phyloP scores from a whole-genome alignment of 2,888 invertebrate species.

The Protophormia terraenovae region DNA sequence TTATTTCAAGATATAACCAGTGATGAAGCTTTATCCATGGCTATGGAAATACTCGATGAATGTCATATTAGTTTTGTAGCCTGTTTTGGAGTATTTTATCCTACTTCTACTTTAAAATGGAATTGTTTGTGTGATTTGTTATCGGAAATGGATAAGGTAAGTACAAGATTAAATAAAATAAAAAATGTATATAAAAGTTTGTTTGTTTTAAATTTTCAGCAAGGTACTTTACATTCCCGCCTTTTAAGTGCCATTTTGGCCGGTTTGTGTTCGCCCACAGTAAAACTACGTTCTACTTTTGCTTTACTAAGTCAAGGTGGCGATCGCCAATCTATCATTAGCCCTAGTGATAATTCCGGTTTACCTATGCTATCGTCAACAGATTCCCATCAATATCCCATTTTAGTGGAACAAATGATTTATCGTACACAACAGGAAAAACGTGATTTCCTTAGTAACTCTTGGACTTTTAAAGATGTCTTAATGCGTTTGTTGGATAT shows the following conservation, averaged over 20 bases:
- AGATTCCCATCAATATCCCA: constrained; percentile 88
- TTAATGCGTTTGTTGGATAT: constrained; percentile 91
- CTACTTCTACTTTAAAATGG: constrained; percentile 96
- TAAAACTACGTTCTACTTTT: constrained; percentile 88
- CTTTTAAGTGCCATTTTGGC: constrained; percentile 91
- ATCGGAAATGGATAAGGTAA: constrained; percentile 86
- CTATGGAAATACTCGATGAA: constrained; percentile 90
- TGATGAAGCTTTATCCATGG: constrained; percentile 82
- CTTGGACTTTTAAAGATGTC: constrained; percentile 87
- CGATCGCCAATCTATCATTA: constrained; percentile 82
- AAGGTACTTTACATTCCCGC: constrained; percentile 81
- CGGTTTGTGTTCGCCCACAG: constrained; percentile 90
- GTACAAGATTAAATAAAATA: constrained; percentile 37
- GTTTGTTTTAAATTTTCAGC: constrained; percentile 30
- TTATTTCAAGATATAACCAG: constrained; percentile 81
- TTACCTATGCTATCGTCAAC: constrained; percentile 86
- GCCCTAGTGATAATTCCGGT: constrained; percentile 87
- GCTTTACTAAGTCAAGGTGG: constrained; percentile 84
- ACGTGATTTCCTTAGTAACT: constrained; percentile 79
- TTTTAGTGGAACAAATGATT: constrained; percentile 90
- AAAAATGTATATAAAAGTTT: neutral
- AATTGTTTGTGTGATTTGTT: constrained; percentile 92
- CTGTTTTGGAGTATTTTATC: constrained; percentile 98
- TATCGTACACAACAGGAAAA: constrained; percentile 84
- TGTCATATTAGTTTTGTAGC: constrained; percentile 94